phyloP scores from a whole-genome alignment of 2,113 vertebrate species.

The Cathartes aura region DNA sequence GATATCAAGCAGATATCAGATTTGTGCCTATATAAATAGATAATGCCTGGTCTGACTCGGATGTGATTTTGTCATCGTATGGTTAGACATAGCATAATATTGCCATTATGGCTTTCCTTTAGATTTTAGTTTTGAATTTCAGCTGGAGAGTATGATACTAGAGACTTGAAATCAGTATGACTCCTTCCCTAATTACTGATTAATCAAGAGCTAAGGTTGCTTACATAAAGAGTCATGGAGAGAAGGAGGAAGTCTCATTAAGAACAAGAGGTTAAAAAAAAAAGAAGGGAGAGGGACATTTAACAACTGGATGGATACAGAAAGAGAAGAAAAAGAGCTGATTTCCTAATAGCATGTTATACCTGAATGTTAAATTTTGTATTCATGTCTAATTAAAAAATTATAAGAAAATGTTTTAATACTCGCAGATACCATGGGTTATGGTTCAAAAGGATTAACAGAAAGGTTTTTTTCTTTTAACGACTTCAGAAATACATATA shows the following conservation, averaged over 20 bases:
- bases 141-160: conserved; percentile 42
- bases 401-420: not conserved
- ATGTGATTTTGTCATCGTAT: conserved; percentile 18
- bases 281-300: not conserved
- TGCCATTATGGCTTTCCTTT: conserved; percentile 34
- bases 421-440: not conserved
- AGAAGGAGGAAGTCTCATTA: conserved; percentile 76
- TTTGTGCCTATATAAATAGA: not conserved
- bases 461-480: conserved; percentile 6
- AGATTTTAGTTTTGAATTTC: conserved; percentile 35
- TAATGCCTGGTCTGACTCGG: not conserved
- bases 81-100: conserved; percentile 39
- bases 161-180: conserved; percentile 62
- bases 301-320: conserved; percentile 15
- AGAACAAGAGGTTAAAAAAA: conserved; percentile 58
- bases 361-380: not conserved
- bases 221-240: conserved; percentile 65
- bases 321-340: not conserved
- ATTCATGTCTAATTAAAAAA: conserved; percentile 45
- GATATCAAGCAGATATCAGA: not conserved
- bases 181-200: conserved; percentile 73
- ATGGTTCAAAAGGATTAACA: conserved; percentile 1
- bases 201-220: conserved; percentile 71
- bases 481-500: conserved; percentile 25
- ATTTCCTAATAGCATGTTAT: conserved; percentile 5